phyloP scores from a whole-genome alignment of 1,140 invertebrate genomes.

The Caerostris darwini region DNA sequence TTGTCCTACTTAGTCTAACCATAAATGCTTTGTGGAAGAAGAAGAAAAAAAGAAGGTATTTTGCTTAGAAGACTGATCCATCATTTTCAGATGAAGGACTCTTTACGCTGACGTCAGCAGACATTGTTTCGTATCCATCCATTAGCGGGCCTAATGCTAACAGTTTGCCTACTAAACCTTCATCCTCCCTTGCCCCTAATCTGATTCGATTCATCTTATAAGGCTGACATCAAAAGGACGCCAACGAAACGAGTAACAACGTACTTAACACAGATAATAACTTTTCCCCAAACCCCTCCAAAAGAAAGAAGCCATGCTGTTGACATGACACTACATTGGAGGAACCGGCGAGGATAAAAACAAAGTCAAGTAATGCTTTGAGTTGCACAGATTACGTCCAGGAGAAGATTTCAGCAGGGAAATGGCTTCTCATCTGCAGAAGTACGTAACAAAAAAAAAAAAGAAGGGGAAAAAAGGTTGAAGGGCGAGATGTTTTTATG shows the following conservation, averaged over 20 bases:
- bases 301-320: conserved; percentile 63
- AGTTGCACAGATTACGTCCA: conserved; percentile 63
- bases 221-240: conserved; percentile 58
- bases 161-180: conserved; percentile 27
- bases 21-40: not conserved
- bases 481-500: conserved; percentile 3
- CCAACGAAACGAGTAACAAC: conserved; percentile 48
- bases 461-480: not conserved
- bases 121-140: conserved; percentile 60
- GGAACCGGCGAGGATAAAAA: conserved; percentile 49
- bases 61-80: conserved; percentile 8
- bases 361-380: conserved; percentile 61
- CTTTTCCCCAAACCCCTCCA: conserved; percentile 46
- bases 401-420: conserved; percentile 55
- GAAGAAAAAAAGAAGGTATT: not conserved
- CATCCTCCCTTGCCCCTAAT: conserved; percentile 23
- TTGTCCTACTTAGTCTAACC: not conserved
- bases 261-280: conserved; percentile 73
- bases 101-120: conserved; percentile 47
- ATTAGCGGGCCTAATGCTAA: conserved; percentile 48
- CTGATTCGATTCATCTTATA: conserved; percentile 71
- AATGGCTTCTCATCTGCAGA: conserved; percentile 62
- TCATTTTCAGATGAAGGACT: conserved; percentile 6
- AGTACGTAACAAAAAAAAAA: not conserved
- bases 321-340: conserved; percentile 63